phyloP scores from a whole-genome alignment of 2,113 vertebrate species.

The Potamarius usumacintae region DNA sequence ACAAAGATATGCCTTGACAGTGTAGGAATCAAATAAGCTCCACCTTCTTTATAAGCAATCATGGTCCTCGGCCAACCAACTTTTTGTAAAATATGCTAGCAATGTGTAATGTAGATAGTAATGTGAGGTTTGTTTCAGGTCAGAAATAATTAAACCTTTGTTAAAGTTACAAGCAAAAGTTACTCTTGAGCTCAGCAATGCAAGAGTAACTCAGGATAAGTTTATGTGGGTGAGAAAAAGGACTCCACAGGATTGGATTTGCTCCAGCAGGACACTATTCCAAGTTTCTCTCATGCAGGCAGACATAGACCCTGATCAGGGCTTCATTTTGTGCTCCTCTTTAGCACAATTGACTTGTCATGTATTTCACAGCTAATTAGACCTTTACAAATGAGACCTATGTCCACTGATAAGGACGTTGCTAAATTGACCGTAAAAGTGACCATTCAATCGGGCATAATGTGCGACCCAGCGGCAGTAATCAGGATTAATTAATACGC shows the following conservation, averaged over 20 bases:
- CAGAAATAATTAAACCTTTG: neutral
- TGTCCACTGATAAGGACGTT: slow-evolving; percentile 73
- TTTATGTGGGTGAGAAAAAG: neutral
- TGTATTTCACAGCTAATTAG: slow-evolving; percentile 82
- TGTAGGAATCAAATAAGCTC: neutral
- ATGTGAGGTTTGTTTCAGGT: neutral
- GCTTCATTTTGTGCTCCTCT: slow-evolving; percentile 58
- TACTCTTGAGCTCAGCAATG: neutral
- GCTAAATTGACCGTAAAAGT: slow-evolving; percentile 75
- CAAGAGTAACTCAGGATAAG: neutral
- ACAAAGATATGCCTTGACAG: neutral
- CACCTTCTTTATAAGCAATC: neutral
- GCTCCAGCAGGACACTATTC: slow-evolving; percentile 47
- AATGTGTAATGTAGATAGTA: too few relatives aligned
- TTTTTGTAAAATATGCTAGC: neutral
- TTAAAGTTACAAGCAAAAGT: neutral
- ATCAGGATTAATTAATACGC: slow-evolving; percentile 70
- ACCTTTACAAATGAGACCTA: slow-evolving; percentile 63
- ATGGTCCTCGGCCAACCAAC: neutral
- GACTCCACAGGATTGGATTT: slow-evolving; percentile 31
- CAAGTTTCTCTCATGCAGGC: slow-evolving; percentile 69
- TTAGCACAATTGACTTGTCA: slow-evolving; percentile 76
- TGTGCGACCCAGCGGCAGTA: slow-evolving; percentile 66
- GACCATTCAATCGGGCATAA: slow-evolving; percentile 70
- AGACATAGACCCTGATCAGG: slow-evolving; percentile 60